Conservation (phyloP, 2,888 invertebrate species). For the Drosophila neotestacea region DNA sequence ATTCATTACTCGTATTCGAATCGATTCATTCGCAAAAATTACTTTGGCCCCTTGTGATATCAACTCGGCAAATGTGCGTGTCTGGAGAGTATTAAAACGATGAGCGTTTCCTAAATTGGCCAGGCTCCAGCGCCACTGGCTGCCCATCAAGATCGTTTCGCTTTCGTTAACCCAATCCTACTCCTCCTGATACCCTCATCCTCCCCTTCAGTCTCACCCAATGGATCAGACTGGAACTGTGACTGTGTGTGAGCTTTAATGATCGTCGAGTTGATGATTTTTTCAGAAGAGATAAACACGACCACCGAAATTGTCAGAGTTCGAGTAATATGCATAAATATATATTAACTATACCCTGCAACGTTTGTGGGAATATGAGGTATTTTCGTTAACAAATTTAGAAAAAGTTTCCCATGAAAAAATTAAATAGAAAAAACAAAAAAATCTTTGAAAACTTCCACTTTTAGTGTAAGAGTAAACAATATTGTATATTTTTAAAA, state of each 20-base stretch:
- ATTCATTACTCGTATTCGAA: constrained; percentile 46
- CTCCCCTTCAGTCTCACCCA: background rate
- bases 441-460: background rate
- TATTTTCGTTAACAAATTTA: too few species aligned
- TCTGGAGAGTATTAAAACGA: constrained; percentile 65
- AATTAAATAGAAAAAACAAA: background rate
- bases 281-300: constrained; percentile 72
- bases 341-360: constrained; percentile 11
- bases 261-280: constrained; percentile 69
- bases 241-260: constrained; percentile 56
- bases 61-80: constrained; percentile 55
- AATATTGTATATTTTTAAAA: too few species aligned
- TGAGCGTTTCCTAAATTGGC: constrained; percentile 66
- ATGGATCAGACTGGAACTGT: constrained; percentile 1
- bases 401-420: too few species aligned
- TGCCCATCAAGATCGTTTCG: constrained; percentile 65
- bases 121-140: constrained; percentile 54
- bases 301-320: constrained; percentile 65
- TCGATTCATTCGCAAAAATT: constrained; percentile 46
- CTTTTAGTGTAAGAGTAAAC: too few species aligned
- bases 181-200: background rate
- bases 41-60: constrained; percentile 22
- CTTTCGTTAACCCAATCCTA: constrained; percentile 51
- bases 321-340: constrained; percentile 35
- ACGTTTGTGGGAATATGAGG: background rate